A percentile compares a stretch with the other conserved stretches of the same genome.
Evolutionary conservation across 2,888 invertebrate genomes (phyloP).

Genomic region (Punctoribates punctum): DNA sequence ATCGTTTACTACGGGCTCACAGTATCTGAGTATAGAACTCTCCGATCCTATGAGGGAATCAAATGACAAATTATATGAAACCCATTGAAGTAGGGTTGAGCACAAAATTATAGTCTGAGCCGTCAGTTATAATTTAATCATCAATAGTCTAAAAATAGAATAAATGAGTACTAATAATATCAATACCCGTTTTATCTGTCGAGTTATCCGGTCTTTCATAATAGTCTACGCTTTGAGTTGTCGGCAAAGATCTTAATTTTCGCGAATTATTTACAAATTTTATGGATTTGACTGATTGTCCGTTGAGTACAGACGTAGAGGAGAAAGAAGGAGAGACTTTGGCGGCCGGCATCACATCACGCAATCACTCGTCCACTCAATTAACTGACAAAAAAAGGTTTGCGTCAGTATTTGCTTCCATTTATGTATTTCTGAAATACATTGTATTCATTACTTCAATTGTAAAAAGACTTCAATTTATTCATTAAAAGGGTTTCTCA

Average conservation of each 20-base stretch:
- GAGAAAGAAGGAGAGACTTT: slow-evolving; percentile 19
- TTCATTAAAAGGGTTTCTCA: too few relatives aligned
- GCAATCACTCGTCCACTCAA: slow-evolving; percentile 4
- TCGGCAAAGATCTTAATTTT: neutral
- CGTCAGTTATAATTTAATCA: too few relatives aligned
- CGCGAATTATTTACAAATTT: neutral
- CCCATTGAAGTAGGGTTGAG: neutral
- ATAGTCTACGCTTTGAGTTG: neutral
- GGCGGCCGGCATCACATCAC: slow-evolving; percentile 28
- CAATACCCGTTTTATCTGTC: neutral
- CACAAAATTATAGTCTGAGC: too few relatives aligned
- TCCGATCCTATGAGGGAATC: neutral
- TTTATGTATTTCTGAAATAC: too few relatives aligned
- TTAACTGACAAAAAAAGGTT: neutral
- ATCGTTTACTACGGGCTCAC: neutral
- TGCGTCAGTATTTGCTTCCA: neutral
- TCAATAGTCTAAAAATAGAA: too few relatives aligned
- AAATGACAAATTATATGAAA: neutral
- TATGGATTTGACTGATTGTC: slow-evolving; percentile 10
- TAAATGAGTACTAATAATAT: neutral
- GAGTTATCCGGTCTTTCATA: slow-evolving; percentile 3
- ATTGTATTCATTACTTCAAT: too few relatives aligned
- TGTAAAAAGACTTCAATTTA: too few relatives aligned
- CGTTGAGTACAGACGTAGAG: neutral
- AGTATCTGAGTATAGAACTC: neutral